Percentiles rank a stretch among this genome's conserved stretches.
Conservation (phyloP, 2,113 vertebrate species). For the Pygoscelis adeliae region DNA sequence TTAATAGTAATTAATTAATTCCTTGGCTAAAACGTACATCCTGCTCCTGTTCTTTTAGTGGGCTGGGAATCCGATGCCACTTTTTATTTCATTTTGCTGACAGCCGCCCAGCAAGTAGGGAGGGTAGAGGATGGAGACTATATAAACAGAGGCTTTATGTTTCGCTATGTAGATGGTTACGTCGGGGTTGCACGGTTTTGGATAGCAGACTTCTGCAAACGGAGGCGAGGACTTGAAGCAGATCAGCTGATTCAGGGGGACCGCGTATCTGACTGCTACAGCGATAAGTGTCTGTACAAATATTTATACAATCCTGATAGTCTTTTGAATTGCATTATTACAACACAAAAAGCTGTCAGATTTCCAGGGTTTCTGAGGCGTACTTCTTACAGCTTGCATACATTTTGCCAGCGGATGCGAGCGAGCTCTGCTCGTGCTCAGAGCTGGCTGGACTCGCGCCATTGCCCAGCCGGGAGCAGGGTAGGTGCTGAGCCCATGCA, state of each 20-base stretch:
- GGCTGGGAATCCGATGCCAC: not conserved
- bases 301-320: slow-evolving; percentile 68
- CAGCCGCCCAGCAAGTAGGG: not conserved
- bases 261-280: slow-evolving; percentile 35
- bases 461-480: fast-evolving
- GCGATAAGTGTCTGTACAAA: slow-evolving; percentile 70
- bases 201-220: not conserved
- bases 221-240: not conserved
- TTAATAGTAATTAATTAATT: slow-evolving; percentile 40
- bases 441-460: not conserved
- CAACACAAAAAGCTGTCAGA: slow-evolving; percentile 39
- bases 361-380: slow-evolving; percentile 25
- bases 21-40: not conserved
- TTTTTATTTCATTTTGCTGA: slow-evolving; percentile 49
- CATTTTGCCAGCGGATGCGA: not conserved
- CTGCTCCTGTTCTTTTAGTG: not conserved
- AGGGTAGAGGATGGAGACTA: not conserved
- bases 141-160: slow-evolving; percentile 43
- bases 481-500: not conserved
- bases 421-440: not conserved
- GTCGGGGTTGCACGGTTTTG: not conserved
- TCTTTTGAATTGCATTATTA: slow-evolving; percentile 56
- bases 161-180: not conserved
- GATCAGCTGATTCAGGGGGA: slow-evolving; percentile 16
- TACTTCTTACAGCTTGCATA: not conserved